Evolutionary conservation across 2,797 vertebrate species (phyloP).

Genomic region (Semotilus atromaculatus): DNA sequence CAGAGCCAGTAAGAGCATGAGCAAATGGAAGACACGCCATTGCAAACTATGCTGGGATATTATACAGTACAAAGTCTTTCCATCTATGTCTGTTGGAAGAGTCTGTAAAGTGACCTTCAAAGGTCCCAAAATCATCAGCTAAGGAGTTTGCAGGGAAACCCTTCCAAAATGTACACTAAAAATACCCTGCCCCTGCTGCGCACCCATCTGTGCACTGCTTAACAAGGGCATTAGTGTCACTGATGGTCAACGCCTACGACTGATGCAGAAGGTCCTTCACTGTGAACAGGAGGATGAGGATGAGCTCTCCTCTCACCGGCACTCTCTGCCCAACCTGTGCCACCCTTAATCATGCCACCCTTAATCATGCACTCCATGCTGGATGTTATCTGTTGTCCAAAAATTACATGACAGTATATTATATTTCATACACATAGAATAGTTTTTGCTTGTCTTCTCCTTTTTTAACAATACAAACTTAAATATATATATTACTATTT

Average conservation of each 20-base stretch:
- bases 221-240: slow-evolving; percentile 24
- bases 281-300: slow-evolving; percentile 1
- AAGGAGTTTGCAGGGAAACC: slow-evolving; percentile 4
- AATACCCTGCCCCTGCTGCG: slow-evolving; percentile 40
- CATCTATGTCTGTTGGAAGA: neutral
- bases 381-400: neutral
- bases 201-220: slow-evolving; percentile 42
- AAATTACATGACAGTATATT: neutral
- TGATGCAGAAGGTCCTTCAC: slow-evolving; percentile 9
- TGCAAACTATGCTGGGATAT: neutral
- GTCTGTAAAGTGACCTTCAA: neutral
- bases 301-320: neutral
- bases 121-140: slow-evolving; percentile 32
- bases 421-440: neutral
- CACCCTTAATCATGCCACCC: neutral
- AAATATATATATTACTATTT: neutral
- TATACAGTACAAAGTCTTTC: neutral
- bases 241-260: slow-evolving; percentile 4
- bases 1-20: neutral
- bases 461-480: neutral
- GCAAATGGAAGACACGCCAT: neutral
- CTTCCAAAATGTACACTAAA: slow-evolving; percentile 28
- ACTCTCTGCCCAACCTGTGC: neutral
- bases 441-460: neutral
- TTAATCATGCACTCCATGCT: neutral